These are phyloP conservation scores for Drosophila nigricruria DNA, from an alignment of 2,888 invertebrate genomes.

Conservation along the genomic window DNA sequence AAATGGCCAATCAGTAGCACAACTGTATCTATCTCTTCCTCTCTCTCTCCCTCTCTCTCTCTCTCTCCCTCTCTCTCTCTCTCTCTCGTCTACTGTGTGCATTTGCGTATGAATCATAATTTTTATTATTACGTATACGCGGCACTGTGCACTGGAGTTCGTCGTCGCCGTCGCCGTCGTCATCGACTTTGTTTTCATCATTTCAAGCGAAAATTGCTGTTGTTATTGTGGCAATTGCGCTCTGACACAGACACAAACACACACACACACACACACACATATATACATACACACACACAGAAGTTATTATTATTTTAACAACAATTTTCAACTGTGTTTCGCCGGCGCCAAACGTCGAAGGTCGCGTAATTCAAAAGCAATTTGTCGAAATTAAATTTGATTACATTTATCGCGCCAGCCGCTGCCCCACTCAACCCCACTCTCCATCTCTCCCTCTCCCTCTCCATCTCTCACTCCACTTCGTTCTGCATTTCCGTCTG, in stretches of 20 bases:
- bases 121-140: constrained; percentile 73
- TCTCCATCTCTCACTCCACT: background rate
- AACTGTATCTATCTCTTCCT: background rate
- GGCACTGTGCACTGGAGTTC: constrained; percentile 21
- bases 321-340: constrained; percentile 75
- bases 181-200: constrained; percentile 59
- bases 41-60: background rate
- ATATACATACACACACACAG: background rate
- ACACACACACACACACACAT: constrained; percentile 22
- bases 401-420: constrained; percentile 76
- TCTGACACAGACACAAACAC: constrained; percentile 14
- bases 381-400: constrained; percentile 80
- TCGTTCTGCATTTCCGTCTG: constrained; percentile 11
- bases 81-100: constrained; percentile 1
- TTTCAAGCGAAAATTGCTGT: constrained; percentile 71
- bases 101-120: constrained; percentile 66
- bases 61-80: background rate
- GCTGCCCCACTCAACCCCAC: constrained; percentile 26
- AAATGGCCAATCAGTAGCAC: constrained; percentile 50
- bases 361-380: constrained; percentile 81
- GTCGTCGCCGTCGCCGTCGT: constrained; percentile 14
- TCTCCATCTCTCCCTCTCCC: no score
- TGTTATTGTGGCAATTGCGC: constrained; percentile 61
- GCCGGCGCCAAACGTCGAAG: constrained; percentile 63
- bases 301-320: constrained; percentile 79